Evolutionary conservation across 2,888 invertebrate genomes (phyloP).

Genomic region (Trissolcus japonicus): DNA sequence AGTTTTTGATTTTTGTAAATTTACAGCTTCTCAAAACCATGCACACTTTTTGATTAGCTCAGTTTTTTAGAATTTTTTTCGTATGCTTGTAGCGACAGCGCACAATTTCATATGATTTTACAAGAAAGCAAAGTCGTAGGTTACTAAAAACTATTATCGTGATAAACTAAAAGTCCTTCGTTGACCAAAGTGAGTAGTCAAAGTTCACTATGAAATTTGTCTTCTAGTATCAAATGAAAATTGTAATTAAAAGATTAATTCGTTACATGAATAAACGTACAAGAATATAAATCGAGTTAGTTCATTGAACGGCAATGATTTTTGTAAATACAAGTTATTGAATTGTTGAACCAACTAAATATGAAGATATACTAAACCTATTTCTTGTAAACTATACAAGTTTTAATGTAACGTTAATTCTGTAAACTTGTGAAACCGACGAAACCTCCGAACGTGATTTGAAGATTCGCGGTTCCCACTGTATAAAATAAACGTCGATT

Average conservation of each 20-base stretch:
- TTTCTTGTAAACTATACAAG: too few species aligned
- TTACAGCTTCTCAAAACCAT: constrained; percentile 5
- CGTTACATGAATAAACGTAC: too few species aligned
- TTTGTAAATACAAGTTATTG: not conserved
- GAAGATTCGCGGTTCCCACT: too few species aligned
- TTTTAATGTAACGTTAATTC: too few species aligned
- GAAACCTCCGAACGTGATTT: too few species aligned
- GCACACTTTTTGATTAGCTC: constrained; percentile 5
- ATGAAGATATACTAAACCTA: not conserved
- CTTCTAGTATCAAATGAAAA: too few species aligned
- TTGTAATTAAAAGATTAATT: too few species aligned
- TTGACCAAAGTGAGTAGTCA: constrained; percentile 2
- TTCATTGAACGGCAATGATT: not conserved
- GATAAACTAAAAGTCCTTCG: constrained; percentile 3
- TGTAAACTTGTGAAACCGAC: too few species aligned
- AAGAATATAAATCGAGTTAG: not conserved
- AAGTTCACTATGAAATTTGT: too few species aligned
- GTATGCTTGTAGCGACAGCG: constrained; percentile 30
- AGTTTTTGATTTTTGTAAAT: constrained; percentile 16
- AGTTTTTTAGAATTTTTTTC: constrained; percentile 24
- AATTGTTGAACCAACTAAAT: not conserved
- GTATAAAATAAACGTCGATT: too few species aligned
- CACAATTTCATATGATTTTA: constrained; percentile 39
- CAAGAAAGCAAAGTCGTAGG: constrained; percentile 9
- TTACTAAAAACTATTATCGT: constrained; percentile 6